phyloP scores from a whole-genome alignment of 2,797 vertebrate species.

The Lagorchestes hirsutus region DNA sequence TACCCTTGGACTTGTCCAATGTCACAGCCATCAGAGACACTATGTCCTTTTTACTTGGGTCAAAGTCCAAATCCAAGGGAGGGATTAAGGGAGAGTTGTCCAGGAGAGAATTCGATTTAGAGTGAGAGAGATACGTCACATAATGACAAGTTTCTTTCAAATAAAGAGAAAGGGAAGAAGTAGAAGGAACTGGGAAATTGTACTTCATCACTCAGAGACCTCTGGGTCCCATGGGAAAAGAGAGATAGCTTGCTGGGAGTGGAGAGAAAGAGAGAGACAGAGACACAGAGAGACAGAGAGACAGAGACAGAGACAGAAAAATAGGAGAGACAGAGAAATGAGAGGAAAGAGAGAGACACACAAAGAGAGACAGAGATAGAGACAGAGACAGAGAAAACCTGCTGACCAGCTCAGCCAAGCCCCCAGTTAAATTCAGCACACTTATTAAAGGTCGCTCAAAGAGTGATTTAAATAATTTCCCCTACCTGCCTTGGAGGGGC shows the following conservation, averaged over 20 bases:
- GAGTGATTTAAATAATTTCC: not conserved
- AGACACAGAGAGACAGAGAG: too few relatives aligned
- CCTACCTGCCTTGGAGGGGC: not conserved
- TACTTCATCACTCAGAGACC: not conserved
- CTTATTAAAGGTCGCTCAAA: not conserved
- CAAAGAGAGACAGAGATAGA: too few relatives aligned
- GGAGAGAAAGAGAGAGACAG: too few relatives aligned
- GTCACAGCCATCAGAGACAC: not conserved
- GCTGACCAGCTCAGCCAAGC: not conserved
- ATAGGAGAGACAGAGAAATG: too few relatives aligned
- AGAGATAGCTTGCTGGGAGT: not conserved
- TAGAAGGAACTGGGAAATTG: not conserved
- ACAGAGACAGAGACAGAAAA: too few relatives aligned
- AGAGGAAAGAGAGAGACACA: too few relatives aligned
- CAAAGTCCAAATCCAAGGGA: not conserved
- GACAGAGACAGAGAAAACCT: too few relatives aligned
- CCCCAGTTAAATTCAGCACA: not conserved
- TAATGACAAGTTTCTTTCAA: not conserved
- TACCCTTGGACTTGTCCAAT: not conserved
- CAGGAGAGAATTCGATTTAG: not conserved
- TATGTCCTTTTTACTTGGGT: not conserved
- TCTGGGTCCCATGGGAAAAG: not conserved
- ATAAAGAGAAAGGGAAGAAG: not conserved
- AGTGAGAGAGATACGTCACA: not conserved
- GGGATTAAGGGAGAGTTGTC: not conserved